These are phyloP conservation scores for Sinocyclocheilus rhinocerous DNA, from an alignment of 2,113 vertebrate species.

Conservation along the genomic window DNA sequence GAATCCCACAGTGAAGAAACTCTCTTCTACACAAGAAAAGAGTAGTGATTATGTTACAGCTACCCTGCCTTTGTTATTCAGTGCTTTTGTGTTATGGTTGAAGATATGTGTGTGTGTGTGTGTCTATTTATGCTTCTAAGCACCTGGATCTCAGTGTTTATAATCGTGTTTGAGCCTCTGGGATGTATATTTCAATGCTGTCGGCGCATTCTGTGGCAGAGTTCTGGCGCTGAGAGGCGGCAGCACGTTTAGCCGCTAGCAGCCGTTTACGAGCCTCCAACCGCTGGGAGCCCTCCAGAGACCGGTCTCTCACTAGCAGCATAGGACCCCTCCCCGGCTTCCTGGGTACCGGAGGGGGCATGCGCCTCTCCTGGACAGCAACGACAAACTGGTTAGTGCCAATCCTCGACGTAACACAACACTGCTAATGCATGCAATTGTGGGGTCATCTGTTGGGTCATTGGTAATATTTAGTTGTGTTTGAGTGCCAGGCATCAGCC, in stretches of 20 bases:
- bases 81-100: slow-evolving; percentile 57
- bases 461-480: background rate
- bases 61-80: slow-evolving; percentile 66
- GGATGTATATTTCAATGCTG: slow-evolving; percentile 99
- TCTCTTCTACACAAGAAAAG: slow-evolving; percentile 58
- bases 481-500: background rate
- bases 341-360: slow-evolving; percentile 78
- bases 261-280: slow-evolving; percentile 92
- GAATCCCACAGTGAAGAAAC: slow-evolving; percentile 53
- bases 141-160: slow-evolving; percentile 71
- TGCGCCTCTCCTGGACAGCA: slow-evolving; percentile 75
- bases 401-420: background rate
- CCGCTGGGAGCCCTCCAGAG: slow-evolving; percentile 84
- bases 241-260: slow-evolving; percentile 90
- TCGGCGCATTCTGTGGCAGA: slow-evolving; percentile 94
- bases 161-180: slow-evolving; percentile 96
- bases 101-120: background rate
- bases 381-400: slow-evolving; percentile 59
- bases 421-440: background rate
- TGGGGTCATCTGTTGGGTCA: slow-evolving; percentile 10
- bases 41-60: slow-evolving; percentile 55
- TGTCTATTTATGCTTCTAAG: slow-evolving; percentile 17
- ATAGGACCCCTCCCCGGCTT: slow-evolving; percentile 73
- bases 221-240: slow-evolving; percentile 92
- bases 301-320: slow-evolving; percentile 73